Evolutionary conservation across 2,113 vertebrate species (phyloP).

Genomic region (Hippocampus barbouri): DNA sequence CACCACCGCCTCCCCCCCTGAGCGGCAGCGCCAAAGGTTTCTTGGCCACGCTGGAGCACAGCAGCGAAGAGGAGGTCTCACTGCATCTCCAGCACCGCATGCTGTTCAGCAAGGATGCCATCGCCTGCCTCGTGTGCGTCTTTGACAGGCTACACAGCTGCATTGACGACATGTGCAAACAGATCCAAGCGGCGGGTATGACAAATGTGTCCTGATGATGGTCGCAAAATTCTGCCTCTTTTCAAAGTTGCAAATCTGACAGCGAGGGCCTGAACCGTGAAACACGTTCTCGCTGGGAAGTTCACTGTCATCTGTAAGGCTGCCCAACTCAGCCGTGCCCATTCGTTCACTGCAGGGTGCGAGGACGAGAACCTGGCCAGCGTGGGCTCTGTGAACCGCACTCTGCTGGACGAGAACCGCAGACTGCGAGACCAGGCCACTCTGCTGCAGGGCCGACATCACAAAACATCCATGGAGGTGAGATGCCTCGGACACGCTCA

Average conservation of each 20-base stretch:
- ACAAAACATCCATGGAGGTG: slow-evolving; percentile 90
- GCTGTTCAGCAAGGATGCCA: slow-evolving; percentile 85
- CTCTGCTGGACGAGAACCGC: slow-evolving; percentile 78
- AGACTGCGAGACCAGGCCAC: slow-evolving; percentile 82
- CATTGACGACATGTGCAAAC: slow-evolving; percentile 78
- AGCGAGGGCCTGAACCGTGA: too few species aligned
- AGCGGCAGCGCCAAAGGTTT: slow-evolving; percentile 81
- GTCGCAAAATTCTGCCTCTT: background rate
- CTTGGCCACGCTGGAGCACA: slow-evolving; percentile 79
- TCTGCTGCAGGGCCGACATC: slow-evolving; percentile 84
- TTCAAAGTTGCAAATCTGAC: background rate
- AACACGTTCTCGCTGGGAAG: too few species aligned
- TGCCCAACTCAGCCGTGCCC: too few species aligned
- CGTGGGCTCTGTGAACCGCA: slow-evolving; percentile 59
- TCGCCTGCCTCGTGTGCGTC: slow-evolving; percentile 79
- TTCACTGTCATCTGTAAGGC: too few species aligned
- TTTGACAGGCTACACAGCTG: slow-evolving; percentile 80
- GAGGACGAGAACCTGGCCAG: slow-evolving; percentile 63
- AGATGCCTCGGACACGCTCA: background rate
- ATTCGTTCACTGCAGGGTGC: slow-evolving; percentile 38
- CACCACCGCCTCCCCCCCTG: slow-evolving; percentile 62
- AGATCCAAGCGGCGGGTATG: slow-evolving; percentile 76
- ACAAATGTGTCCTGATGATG: background rate
- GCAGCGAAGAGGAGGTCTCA: slow-evolving; percentile 83
- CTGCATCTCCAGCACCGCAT: slow-evolving; percentile 84